Base-by-base conservation (phyloP, 2,113 vertebrate species). In the Salminus brasiliensis region DNA sequence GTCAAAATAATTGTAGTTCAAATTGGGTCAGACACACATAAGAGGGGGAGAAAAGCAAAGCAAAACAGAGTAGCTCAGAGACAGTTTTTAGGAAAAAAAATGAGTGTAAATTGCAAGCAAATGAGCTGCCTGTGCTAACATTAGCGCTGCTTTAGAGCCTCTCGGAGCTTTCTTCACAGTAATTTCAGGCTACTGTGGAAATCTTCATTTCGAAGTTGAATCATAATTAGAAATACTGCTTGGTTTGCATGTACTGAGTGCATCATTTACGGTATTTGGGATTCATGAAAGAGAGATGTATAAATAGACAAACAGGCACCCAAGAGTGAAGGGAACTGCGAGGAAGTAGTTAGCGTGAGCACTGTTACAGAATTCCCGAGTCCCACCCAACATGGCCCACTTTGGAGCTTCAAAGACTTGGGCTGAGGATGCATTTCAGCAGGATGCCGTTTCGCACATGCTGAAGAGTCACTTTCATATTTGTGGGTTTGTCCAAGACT, bases 321-420 rank as follows among this genome's bases (percentile, higher is more conserved):
- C 88, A 87, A 85, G 82, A 87, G 88, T 86, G 84, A 66, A 78
- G 63, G 80, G 32, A 84, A 80, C 73, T 66, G 83, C 85, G 81
- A 83, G 84, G 76, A 83, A 87, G 39, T 39, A 63, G 69, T 80
- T 77, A 82, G 66, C 34, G 0, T 53, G 53, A 69, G 81, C 65
- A 74, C 66, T 82, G 85, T 74, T 84, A 76, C 72, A 81, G 80
- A 85, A 91, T 91, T 93, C 91, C 89, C 85, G 49, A 86, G 80
- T 88, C 84, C 87, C 90, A 90, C 82, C 76, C 88, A 59, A 84
- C 80, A 76, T 89, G 90, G 88, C 90, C 91, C 90, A 93, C 81
- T 90, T 92, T 85, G 72, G 66, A 88, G 87, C 91, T 91, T 93
- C 88, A 93, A 92, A 93, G 89, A 21, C 83, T 85, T 30, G 47